Base-by-base conservation (phyloP, 2,797 vertebrate species). In the Sylvilagus floridanus region DNA sequence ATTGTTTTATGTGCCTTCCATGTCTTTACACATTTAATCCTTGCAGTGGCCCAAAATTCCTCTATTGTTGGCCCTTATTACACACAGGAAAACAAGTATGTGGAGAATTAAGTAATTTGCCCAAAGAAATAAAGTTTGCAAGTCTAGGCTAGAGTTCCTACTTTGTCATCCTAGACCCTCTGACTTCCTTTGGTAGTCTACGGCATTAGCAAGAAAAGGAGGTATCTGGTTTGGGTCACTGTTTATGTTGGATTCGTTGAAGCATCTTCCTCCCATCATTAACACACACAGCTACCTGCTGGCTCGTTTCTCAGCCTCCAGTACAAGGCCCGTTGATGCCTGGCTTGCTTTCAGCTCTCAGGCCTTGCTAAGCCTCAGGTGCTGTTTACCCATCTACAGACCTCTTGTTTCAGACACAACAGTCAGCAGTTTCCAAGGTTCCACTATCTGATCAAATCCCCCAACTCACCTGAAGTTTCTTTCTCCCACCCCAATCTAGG, bases 291-390 rank as follows among this genome's bases (percentile, higher is more conserved):
- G 14, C 1, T 30, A 5, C 24, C 52, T 91, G 63, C 54, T 77
- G 14, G 66, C 5, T 93, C 60, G 35, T 22, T 22, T 22, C 22
- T 86, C 71, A 87, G 28, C 21, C 47, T 9, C 84, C 37, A 75
- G 35, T 13, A 9, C 37, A 76, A 37, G 50, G 17, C 54, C 12
- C 24, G 54, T 75, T 88, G 62, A 42, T 32, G 13, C 52, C 24
- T 94, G 82, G 28, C 77, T 88, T 76, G 32, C 19, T 88, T 81
- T 93, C 88, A 54, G 62, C 50, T 95, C 28, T 78, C 52, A 32
- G 68, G 35, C 30, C 24, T 69, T 79, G 10, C 30, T 42, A 35
- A 92, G 9, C 52, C 28, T 52, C 6, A 6, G 37, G 47, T n/a
- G 24, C 50, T 82, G 47, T 16, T 60, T 54, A 83, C 35, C 10